Percentiles rank a stretch among this genome's conserved stretches.
Conservation (phyloP, 2,888 invertebrate species). For the Unio pictorum region DNA sequence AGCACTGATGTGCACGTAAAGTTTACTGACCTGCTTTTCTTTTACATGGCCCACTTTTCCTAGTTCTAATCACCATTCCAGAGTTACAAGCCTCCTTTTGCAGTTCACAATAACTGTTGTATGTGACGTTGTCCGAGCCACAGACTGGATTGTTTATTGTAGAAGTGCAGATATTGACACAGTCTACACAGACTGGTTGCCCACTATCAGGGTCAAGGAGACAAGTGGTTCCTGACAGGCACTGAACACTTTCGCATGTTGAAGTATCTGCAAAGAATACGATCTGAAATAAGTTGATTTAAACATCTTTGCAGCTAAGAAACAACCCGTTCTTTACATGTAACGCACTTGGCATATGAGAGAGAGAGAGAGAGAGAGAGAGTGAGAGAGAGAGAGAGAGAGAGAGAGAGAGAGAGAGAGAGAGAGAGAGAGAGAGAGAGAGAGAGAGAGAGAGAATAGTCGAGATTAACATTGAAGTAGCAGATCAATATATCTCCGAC, state of each 20-base stretch:
- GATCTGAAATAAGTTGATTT: neutral
- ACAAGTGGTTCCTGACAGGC: conserved; percentile 77
- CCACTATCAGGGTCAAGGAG: conserved; percentile 79
- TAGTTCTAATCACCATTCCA: conserved; percentile 81
- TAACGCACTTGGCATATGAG: neutral
- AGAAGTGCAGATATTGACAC: conserved; percentile 13
- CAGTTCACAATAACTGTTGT: conserved; percentile 86
- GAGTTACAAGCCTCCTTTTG: conserved; percentile 83
- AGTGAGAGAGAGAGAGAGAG: neutral
- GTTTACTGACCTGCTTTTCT: conserved; percentile 19
- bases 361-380: neutral
- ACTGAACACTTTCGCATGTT: conserved; percentile 14
- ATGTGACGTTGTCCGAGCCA: conserved; percentile 83
- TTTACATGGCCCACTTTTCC: conserved; percentile 74
- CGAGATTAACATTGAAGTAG: too few relatives aligned
- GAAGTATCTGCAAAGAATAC: conserved; percentile 19
- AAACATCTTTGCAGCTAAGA: too few relatives aligned
- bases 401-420: conserved; percentile 5
- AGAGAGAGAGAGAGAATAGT: conserved; percentile 5
- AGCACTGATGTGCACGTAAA: too few relatives aligned
- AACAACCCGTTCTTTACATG: too few relatives aligned
- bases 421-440: conserved; percentile 3
- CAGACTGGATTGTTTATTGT: conserved; percentile 73
- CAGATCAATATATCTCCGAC: too few relatives aligned
- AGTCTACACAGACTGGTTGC: conserved; percentile 77